phyloP scores from a whole-genome alignment of 2,797 vertebrate species.

The Dryobates pubescens region DNA sequence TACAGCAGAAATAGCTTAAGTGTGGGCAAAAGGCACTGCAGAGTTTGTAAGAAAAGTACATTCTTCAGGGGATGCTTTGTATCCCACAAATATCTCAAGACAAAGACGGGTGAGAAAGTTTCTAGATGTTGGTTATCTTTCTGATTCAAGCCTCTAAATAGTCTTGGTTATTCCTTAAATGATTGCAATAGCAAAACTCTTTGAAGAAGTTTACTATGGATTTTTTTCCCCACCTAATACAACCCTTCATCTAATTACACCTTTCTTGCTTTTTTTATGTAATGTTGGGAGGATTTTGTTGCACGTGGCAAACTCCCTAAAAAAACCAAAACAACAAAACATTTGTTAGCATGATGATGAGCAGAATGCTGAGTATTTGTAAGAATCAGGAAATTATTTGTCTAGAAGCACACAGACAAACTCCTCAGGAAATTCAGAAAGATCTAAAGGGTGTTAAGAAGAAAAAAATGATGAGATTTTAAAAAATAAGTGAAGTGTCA shows the following conservation, averaged over 20 bases:
- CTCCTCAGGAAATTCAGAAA: not conserved
- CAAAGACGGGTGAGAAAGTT: not conserved
- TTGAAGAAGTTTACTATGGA: not conserved
- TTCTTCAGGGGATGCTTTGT: not conserved
- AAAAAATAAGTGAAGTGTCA: not conserved
- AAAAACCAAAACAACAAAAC: too few relatives aligned
- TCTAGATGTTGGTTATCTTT: not conserved
- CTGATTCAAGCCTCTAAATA: not conserved
- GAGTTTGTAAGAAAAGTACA: not conserved
- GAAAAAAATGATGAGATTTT: not conserved
- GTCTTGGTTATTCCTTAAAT: not conserved
- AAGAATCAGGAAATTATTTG: not conserved
- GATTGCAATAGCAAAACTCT: not conserved
- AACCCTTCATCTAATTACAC: not conserved
- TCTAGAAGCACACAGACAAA: not conserved
- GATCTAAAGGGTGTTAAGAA: not conserved
- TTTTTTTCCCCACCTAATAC: not conserved
- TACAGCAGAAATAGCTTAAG: not conserved
- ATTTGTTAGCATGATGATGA: not conserved
- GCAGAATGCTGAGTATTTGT: not conserved
- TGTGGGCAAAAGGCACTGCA: not conserved
- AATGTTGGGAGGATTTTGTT: not conserved
- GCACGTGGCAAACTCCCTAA: not conserved
- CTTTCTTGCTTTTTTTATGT: not conserved
- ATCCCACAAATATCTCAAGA: not conserved